Evolutionary conservation across 2,113 vertebrate species (phyloP).

Genomic region (Peromyscus californicus): DNA sequence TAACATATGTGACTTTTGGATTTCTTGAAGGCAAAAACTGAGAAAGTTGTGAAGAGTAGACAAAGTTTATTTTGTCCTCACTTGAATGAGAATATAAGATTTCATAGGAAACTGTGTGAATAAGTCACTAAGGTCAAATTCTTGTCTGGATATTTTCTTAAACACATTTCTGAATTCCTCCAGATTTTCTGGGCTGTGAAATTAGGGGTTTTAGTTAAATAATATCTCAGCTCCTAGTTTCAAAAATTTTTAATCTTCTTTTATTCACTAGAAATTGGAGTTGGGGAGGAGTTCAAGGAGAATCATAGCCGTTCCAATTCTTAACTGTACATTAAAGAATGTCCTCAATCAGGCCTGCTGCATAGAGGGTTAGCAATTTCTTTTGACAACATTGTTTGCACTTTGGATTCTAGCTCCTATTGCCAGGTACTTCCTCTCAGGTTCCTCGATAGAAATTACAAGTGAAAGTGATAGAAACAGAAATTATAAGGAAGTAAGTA

Average conservation of each 20-base stretch:
- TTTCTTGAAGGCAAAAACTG: background rate
- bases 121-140: constrained; percentile 3
- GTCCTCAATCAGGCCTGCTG: background rate
- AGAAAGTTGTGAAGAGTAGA: background rate
- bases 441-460: background rate
- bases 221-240: background rate
- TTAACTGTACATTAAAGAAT: background rate
- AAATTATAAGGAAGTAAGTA: background rate
- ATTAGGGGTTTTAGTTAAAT: constrained; percentile 10
- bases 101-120: background rate
- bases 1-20: background rate
- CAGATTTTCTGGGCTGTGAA: background rate
- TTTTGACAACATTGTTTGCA: constrained; percentile 22
- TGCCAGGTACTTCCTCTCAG: constrained; percentile 14
- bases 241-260: constrained; percentile 6
- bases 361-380: background rate
- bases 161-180: background rate
- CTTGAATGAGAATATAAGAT: background rate
- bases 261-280: background rate
- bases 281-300: background rate
- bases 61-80: background rate
- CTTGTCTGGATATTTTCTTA: background rate
- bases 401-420: background rate
- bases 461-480: background rate
- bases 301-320: constrained; percentile 31